Evolutionary conservation across 2,113 vertebrate genomes (phyloP), one percentile per base, ranked within the genome.

Genomic region (Channa maculata): DNA sequence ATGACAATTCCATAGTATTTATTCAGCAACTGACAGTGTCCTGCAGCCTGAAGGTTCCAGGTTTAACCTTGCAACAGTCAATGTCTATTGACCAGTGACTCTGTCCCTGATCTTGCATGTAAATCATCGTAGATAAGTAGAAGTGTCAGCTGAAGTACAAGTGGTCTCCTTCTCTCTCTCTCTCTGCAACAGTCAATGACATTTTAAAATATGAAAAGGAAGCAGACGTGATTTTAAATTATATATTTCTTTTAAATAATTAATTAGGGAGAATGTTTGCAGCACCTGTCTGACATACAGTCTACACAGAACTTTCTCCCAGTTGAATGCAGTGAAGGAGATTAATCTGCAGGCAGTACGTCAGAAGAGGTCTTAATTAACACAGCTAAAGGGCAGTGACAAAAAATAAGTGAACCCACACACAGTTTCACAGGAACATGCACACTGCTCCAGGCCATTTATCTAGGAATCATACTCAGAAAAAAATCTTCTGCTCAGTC

Each of bases 51-150:
- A 52, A 71, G 38, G 53, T n/a, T 64, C 36, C 46, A 12, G 33
- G 11, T 72, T 64, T 62, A 53, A 76, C 79, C 75, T 65, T n/a
- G 10, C 15, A 68, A 43, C 49, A 62, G 48, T 75, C 71, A 75
- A 59, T 71, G 61, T 63, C 38, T 38, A 59, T 75, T 37, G 24
- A 24, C 24, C 24, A 2, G 10, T 58, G 77, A 72, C 75, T 51
- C 45, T 14, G 36, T 0, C 38, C 39, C 37, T 64, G 55, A 65
- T 57, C 24, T 24, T 37, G 15, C 46, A 52, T 11, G 50, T 7
- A 50, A 33, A 59, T 55, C 2, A 3, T 58, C 5, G 1, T 11
- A 3, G 51, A 48, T 61, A 51, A 38, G n/a, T 24, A 24, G 24
- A 24, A 62, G 33, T 34, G 33, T 58, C 50, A 2, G 10, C 36